Evolutionary conservation across 1,140 invertebrate species (phyloP).

Genomic region (Halesus radiatus): DNA sequence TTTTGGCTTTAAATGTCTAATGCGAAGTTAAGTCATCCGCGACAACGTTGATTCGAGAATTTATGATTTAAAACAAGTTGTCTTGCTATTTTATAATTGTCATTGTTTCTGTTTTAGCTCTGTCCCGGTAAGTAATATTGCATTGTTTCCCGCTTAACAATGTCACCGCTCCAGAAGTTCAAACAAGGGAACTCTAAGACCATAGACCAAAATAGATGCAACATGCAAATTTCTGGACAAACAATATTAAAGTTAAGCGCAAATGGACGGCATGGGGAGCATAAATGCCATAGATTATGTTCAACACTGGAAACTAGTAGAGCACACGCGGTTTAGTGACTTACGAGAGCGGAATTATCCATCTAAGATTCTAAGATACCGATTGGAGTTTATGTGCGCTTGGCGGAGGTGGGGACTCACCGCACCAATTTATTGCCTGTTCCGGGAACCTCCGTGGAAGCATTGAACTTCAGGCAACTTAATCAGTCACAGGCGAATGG

Average conservation of each 20-base stretch:
- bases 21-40: no score
- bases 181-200: no score
- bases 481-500: slow-evolving; percentile 30
- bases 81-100: no score
- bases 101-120: no score
- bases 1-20: no score
- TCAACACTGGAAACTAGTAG: slow-evolving; percentile 17
- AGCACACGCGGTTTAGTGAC: slow-evolving; percentile 18
- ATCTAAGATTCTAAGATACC: slow-evolving; percentile 22
- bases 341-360: slow-evolving; percentile 17
- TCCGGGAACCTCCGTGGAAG: slow-evolving; percentile 11
- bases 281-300: slow-evolving; percentile 4
- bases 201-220: not conserved
- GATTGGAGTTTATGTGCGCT: slow-evolving; percentile 1
- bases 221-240: slow-evolving; percentile 21
- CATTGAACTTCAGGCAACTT: slow-evolving; percentile 31
- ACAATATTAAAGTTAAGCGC: slow-evolving; percentile 14
- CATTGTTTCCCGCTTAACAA: no score
- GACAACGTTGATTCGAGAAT: no score
- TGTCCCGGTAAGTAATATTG: no score
- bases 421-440: slow-evolving; percentile 32
- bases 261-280: slow-evolving; percentile 2
- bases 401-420: slow-evolving; percentile 7
- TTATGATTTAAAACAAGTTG: no score
- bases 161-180: no score